Evolutionary conservation across 2,113 vertebrate genomes (phyloP).

Genomic region (Dipodomys merriami): DNA sequence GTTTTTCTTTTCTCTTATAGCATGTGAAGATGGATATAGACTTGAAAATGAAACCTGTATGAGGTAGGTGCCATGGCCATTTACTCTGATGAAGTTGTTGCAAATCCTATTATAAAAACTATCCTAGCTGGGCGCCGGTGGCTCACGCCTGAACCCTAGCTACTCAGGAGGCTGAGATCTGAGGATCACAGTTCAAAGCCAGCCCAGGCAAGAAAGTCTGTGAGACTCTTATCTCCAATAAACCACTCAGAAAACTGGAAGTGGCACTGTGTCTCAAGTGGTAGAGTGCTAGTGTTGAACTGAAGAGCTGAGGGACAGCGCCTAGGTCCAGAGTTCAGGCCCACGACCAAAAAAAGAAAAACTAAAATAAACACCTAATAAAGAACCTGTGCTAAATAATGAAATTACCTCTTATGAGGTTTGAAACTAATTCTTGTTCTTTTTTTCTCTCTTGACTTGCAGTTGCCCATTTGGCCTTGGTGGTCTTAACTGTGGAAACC

Average conservation of each 20-base stretch:
- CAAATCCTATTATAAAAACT: not conserved
- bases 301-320: too few relatives aligned
- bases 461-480: constrained; percentile 97
- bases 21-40: constrained; percentile 95
- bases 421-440: constrained; percentile 65
- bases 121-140: not conserved
- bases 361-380: not conserved
- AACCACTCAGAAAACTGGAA: not conserved
- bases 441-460: constrained; percentile 78
- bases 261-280: not conserved
- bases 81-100: not conserved
- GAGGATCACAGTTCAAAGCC: too few relatives aligned
- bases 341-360: not conserved
- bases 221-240: too few relatives aligned
- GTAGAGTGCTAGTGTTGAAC: too few relatives aligned
- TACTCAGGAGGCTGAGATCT: too few relatives aligned
- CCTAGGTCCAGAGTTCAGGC: too few relatives aligned
- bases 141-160: too few relatives aligned
- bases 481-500: constrained; percentile 97
- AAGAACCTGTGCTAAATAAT: not conserved
- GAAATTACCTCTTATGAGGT: constrained; percentile 32
- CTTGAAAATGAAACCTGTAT: constrained; percentile 94
- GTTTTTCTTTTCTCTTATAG: constrained; percentile 83
- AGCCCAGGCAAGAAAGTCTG: too few relatives aligned
- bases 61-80: constrained; percentile 85